Percentiles rank a stretch among this genome's conserved stretches.
phyloP scores from a whole-genome alignment of 2,113 vertebrate species.

The Gasterosteus aculeatus region DNA sequence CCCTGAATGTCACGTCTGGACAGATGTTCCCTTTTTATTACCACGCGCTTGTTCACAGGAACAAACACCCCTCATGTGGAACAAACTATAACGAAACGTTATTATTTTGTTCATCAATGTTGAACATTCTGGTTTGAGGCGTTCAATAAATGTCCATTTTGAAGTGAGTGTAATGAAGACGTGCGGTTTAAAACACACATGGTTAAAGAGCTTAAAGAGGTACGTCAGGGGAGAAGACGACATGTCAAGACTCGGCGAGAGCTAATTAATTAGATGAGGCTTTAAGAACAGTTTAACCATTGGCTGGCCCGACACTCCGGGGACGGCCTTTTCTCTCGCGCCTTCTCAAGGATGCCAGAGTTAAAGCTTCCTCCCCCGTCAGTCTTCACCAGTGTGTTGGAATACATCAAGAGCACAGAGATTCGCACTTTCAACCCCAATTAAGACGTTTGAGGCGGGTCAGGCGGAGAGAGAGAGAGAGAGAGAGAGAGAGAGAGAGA shows the following conservation, averaged over 20 bases:
- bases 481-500: neutral
- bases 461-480: neutral
- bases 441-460: constrained; percentile 7
- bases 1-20: constrained; percentile 52
- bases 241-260: constrained; percentile 15
- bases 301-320: constrained; percentile 25
- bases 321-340: constrained; percentile 32
- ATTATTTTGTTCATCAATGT: neutral
- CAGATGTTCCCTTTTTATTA: constrained; percentile 61
- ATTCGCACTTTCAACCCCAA: constrained; percentile 28
- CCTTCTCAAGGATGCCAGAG: constrained; percentile 18
- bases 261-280: constrained; percentile 29
- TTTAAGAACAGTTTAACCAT: constrained; percentile 47
- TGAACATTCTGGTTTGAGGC: neutral
- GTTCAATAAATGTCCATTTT: neutral
- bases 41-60: constrained; percentile 30
- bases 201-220: constrained; percentile 37
- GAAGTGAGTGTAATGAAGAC: constrained; percentile 12
- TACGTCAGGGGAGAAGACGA: neutral
- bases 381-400: neutral
- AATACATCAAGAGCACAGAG: constrained; percentile 8
- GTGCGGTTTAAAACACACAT: neutral
- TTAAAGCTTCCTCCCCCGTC: constrained; percentile 28
- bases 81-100: neutral
- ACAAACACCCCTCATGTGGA: constrained; percentile 16